Percentiles rank a stretch among this genome's conserved stretches.
phyloP scores from a whole-genome alignment of 2,888 invertebrate species.

The Conomelus anceps region DNA sequence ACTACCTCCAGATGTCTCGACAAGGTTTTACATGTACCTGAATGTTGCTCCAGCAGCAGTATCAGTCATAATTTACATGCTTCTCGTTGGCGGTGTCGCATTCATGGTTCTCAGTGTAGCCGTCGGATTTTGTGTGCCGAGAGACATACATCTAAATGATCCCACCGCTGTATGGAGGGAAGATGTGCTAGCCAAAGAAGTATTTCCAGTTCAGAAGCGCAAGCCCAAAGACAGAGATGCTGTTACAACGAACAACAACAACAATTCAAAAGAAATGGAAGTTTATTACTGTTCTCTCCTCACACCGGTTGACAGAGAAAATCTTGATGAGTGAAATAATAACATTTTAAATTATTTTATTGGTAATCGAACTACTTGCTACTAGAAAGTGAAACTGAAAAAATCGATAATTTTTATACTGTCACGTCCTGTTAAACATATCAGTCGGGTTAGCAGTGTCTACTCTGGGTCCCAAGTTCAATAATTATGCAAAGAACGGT shows the following conservation, averaged over 20 bases:
- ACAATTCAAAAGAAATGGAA: slow-evolving; percentile 42
- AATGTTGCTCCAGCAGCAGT: slow-evolving; percentile 62
- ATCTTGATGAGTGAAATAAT: neutral
- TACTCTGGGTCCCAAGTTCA: no score
- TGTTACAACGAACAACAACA: slow-evolving; percentile 6
- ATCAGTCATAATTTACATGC: slow-evolving; percentile 48
- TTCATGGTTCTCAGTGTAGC: slow-evolving; percentile 43
- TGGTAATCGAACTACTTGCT: neutral
- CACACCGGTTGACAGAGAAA: slow-evolving; percentile 32
- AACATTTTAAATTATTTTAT: neutral
- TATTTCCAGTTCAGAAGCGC: slow-evolving; percentile 17
- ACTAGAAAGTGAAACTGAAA: no score
- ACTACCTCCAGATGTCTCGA: slow-evolving; percentile 54
- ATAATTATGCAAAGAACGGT: no score
- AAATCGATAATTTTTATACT: no score
- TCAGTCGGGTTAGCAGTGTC: no score
- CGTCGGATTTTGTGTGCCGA: slow-evolving; percentile 33
- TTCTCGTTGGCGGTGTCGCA: slow-evolving; percentile 47
- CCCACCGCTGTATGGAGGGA: slow-evolving; percentile 16
- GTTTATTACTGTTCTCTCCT: slow-evolving; percentile 43
- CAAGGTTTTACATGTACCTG: slow-evolving; percentile 64
- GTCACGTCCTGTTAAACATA: no score
- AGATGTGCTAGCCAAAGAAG: slow-evolving; percentile 15
- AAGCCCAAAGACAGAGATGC: slow-evolving; percentile 21
- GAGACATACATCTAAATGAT: slow-evolving; percentile 15